These are phyloP conservation scores for Bombus superbus DNA, from an alignment of 1,140 invertebrate genomes.

Conservation along the genomic window DNA sequence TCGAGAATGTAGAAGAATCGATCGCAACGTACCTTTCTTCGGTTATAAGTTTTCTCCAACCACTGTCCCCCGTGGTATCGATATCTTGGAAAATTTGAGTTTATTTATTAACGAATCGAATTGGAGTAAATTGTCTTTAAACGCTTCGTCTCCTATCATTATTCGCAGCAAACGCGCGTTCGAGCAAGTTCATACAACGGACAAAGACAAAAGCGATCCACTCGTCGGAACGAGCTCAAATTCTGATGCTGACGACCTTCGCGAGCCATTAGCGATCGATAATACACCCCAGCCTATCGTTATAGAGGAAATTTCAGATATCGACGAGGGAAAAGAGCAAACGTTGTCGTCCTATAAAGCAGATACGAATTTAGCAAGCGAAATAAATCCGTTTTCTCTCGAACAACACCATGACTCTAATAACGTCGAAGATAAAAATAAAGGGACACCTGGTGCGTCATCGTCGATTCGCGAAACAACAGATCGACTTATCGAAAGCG, in stretches of 20 bases:
- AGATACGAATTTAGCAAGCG: neutral
- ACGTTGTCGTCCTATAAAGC: neutral
- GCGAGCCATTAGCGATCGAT: constrained; percentile 65
- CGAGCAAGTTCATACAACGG: neutral
- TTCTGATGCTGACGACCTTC: constrained; percentile 5
- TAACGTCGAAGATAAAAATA: neutral
- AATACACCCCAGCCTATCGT: constrained; percentile 63
- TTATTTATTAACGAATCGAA: neutral
- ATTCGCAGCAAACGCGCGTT: neutral
- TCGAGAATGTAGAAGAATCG: too few species aligned
- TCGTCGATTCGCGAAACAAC: neutral
- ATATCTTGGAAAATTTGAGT: neutral
- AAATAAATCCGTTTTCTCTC: neutral
- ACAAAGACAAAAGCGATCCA: neutral
- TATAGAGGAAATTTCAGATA: constrained; percentile 77
- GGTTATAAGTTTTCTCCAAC: neutral
- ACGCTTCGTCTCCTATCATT: neutral
- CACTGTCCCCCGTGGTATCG: neutral
- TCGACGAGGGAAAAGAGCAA: constrained; percentile 42
- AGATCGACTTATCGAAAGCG: neutral
- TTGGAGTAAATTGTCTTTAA: neutral
- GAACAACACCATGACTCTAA: neutral
- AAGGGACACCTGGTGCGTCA: neutral
- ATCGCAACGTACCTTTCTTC: too few species aligned
- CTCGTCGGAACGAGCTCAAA: neutral